These are phyloP conservation scores for Metacarcinus magister DNA, from an alignment of 2,888 invertebrate species.

Conservation along the genomic window DNA sequence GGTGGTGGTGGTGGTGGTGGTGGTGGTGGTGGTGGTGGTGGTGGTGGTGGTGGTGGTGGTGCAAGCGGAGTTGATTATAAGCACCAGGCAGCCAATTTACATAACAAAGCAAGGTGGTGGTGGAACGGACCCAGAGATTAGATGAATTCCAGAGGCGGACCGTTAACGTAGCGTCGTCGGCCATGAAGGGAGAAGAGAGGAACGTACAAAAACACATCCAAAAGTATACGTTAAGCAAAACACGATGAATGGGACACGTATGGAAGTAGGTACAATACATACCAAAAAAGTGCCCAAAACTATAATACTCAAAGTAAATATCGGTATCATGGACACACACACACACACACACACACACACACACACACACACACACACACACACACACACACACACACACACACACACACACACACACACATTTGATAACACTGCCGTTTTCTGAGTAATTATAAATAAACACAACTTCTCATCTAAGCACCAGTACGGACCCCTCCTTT, in stretches of 20 bases:
- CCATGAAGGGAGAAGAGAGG: not conserved
- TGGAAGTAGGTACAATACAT: not conserved
- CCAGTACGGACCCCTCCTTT: conserved; percentile 1
- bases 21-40: conserved; percentile 41
- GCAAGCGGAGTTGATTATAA: conserved; percentile 62
- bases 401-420: conserved; percentile 37
- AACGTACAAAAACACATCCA: not conserved
- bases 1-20: not conserved
- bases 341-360: conserved; percentile 50
- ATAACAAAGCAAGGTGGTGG: conserved; percentile 58
- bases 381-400: conserved; percentile 37
- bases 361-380: conserved; percentile 60
- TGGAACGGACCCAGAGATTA: conserved; percentile 3
- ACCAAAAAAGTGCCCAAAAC: not conserved
- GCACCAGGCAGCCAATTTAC: conserved; percentile 58
- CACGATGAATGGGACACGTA: not conserved
- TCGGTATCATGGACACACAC: not conserved
- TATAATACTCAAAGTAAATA: not conserved
- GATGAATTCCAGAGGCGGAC: not conserved
- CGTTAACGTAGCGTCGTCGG: not conserved
- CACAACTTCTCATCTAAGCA: not conserved
- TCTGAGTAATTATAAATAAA: conserved; percentile 9
- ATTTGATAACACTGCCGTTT: not conserved
- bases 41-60: conserved; percentile 6
- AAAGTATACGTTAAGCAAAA: not conserved